Conservation (phyloP, 2,888 invertebrate genomes). For the Caenorhabditis macrosperma region DNA sequence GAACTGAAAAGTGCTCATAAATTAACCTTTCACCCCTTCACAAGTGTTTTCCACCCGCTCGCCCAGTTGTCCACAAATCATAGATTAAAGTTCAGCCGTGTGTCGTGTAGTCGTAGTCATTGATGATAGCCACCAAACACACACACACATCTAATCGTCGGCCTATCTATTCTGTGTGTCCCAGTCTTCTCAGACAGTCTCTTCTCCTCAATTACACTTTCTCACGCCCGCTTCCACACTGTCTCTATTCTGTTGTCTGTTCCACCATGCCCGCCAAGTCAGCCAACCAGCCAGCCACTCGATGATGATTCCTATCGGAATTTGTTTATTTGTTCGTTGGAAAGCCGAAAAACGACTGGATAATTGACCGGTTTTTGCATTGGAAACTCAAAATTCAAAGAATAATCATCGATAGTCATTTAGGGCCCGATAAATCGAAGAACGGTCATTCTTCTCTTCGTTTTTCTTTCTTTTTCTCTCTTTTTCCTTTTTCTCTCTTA, state of each 20-base stretch:
- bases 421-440: not conserved
- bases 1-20: too few species aligned
- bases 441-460: not conserved
- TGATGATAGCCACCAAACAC: too few species aligned
- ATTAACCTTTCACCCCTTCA: too few species aligned
- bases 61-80: not conserved
- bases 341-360: too few species aligned
- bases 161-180: too few species aligned
- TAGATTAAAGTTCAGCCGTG: slow-evolving; percentile 3
- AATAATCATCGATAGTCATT: not conserved
- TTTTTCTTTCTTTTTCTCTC: not conserved
- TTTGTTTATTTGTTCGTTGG: too few species aligned
- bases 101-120: too few species aligned
- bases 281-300: too few species aligned
- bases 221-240: not conserved
- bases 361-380: not conserved
- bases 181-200: not conserved
- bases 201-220: not conserved
- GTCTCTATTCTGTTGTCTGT: not conserved
- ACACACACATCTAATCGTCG: not conserved
- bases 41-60: not conserved
- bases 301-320: too few species aligned
- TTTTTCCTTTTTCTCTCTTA: not conserved
- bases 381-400: not conserved
- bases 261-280: too few species aligned